A percentile compares a stretch with the other conserved stretches of the same genome.
These are phyloP conservation scores for Phalacrocorax aristotelis DNA, from an alignment of 2,113 vertebrate species.

Conservation along the genomic window DNA sequence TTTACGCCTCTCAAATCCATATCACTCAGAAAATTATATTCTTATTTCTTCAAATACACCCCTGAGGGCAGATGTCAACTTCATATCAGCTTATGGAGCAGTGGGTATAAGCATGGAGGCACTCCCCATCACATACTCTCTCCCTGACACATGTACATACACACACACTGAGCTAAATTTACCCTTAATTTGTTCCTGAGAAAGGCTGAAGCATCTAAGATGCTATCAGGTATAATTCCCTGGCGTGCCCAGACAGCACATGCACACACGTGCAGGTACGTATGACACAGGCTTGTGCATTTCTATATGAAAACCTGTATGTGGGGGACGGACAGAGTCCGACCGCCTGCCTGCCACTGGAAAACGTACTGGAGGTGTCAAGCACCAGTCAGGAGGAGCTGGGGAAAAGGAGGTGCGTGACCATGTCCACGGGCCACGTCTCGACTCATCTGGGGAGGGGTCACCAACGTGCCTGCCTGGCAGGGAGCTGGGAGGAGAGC, in stretches of 20 bases:
- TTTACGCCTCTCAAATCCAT: neutral
- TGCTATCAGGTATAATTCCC: neutral
- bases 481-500: neutral
- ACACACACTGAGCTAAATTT: neutral
- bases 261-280: accelerated
- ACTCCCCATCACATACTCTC: neutral
- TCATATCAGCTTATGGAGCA: neutral
- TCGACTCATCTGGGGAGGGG: accelerated
- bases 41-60: neutral
- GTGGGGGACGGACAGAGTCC: neutral
- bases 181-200: neutral
- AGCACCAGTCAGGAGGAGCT: neutral
- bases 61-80: neutral
- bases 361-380: neutral
- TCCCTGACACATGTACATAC: neutral
- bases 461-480: neutral
- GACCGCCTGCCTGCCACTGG: neutral
- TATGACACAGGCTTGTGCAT: neutral
- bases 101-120: neutral
- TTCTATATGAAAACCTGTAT: accelerated
- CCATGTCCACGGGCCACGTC: neutral
- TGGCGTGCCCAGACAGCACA: neutral
- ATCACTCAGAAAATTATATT: neutral
- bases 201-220: neutral
- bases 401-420: neutral